Evolutionary conservation across 2,113 vertebrate genomes (phyloP), one percentile per base, ranked within the genome.

Genomic region (Eublepharis macularius): DNA sequence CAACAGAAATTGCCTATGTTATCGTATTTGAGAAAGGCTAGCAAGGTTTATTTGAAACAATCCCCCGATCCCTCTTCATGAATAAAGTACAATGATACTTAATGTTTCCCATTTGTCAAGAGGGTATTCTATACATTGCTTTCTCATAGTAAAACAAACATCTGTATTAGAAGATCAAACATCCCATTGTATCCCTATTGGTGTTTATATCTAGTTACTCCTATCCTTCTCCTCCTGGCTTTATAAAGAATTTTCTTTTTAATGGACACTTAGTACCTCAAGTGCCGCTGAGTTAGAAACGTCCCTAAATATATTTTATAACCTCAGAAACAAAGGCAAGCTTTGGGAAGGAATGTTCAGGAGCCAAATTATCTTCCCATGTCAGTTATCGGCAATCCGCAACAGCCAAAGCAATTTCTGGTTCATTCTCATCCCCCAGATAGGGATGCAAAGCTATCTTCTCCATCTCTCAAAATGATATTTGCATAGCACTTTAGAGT

Each of bases 61-160:
- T 93, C 91, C 84, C 94, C 89, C 91, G 94, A 89, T 92, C 91
- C 91, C 92, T 92, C 83, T 82, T 94, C 91, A 94, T 93, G 91
- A 94, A 94, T 93, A 94, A 95, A 93, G 88, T 70, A 72, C 49
- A 49, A 39, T 63, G 49, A 82, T 93, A 92, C 92, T 94, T 93
- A 94, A 93, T 80, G 91, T 92, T 92, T 88, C 87, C 68, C 66
- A 80, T 83, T 92, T 93, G 89, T 93, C 91, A 72, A 39, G 91
- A 92, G 91, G 86, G 91, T 89, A 90, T 93, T 82, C 84, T 87
- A 91, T 84, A 89, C 63, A 91, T 90, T 91, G 87, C 88, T 90
- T 93, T 90, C 89, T 90, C 34, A 91, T 66, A 89, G 82, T 90
- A 92, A 92, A 94, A 90, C 68, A 93, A 92, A 75, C 86, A 60